These are phyloP conservation scores for Lasiommata megera DNA, from an alignment of 2,888 invertebrate species.

Conservation along the genomic window DNA sequence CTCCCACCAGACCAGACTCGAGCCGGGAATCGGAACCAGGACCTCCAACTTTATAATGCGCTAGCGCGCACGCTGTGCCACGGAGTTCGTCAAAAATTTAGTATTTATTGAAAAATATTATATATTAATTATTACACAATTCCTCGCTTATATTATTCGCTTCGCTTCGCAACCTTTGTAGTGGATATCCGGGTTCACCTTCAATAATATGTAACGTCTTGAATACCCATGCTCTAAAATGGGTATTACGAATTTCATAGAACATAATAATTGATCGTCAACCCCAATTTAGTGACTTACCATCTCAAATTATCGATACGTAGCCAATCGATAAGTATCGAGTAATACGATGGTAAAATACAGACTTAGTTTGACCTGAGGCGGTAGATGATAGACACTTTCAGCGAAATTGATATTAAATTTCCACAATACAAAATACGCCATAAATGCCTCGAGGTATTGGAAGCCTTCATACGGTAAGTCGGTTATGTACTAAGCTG, in stretches of 20 bases:
- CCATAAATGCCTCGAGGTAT: background rate
- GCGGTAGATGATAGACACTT: conserved; percentile 8
- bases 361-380: conserved; percentile 5
- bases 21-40: too few species aligned
- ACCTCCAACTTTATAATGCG: too few species aligned
- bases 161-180: too few species aligned
- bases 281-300: conserved; percentile 26
- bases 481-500: too few species aligned
- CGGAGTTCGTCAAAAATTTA: too few species aligned
- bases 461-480: background rate
- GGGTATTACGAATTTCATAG: conserved; percentile 9
- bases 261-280: conserved; percentile 2
- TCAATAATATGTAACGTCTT: background rate
- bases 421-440: background rate
- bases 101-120: too few species aligned
- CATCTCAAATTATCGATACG: conserved; percentile 24
- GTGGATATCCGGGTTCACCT: too few species aligned
- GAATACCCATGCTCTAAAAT: background rate
- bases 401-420: conserved; percentile 16
- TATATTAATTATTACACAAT: too few species aligned
- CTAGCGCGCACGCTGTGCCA: too few species aligned
- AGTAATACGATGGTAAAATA: conserved; percentile 13
- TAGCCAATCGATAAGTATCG: conserved; percentile 31
- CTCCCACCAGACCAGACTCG: too few species aligned
- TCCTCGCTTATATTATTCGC: too few species aligned